Conservation (phyloP, 2,888 invertebrate genomes). For the Clanis bilineata region DNA sequence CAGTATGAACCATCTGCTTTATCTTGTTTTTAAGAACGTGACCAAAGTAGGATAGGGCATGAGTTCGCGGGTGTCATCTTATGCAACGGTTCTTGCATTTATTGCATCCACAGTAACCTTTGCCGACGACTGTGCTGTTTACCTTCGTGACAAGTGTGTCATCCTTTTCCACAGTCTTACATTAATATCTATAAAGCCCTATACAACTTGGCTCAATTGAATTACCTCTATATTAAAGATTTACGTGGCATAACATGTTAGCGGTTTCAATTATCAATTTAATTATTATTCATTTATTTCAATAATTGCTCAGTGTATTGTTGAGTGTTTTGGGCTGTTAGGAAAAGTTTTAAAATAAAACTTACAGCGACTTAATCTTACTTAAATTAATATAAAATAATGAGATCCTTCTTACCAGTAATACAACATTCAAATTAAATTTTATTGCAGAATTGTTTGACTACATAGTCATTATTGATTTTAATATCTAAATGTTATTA, state of each 20-base stretch:
- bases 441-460: background rate
- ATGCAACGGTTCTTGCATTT: conserved; percentile 63
- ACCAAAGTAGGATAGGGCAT: conserved; percentile 56
- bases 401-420: too few relatives aligned
- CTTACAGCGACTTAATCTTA: too few relatives aligned
- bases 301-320: too few relatives aligned
- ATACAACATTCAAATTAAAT: too few relatives aligned
- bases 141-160: conserved; percentile 55
- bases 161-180: conserved; percentile 29
- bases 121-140: conserved; percentile 52
- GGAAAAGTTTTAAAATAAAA: too few relatives aligned
- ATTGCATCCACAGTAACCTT: conserved; percentile 68
- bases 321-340: too few relatives aligned
- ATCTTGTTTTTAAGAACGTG: conserved; percentile 41
- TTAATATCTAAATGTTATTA: background rate
- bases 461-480: background rate
- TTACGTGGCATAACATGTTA: background rate
- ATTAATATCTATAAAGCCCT: background rate
- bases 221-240: conserved; percentile 3
- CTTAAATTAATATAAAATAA: too few relatives aligned
- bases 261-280: too few relatives aligned
- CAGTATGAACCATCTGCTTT: conserved; percentile 28
- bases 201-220: background rate
- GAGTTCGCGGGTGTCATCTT: conserved; percentile 46
- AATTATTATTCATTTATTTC: background rate